Evolutionary conservation across 2,113 vertebrate genomes (phyloP).

Genomic region (Nerophis lumbriciformis): DNA sequence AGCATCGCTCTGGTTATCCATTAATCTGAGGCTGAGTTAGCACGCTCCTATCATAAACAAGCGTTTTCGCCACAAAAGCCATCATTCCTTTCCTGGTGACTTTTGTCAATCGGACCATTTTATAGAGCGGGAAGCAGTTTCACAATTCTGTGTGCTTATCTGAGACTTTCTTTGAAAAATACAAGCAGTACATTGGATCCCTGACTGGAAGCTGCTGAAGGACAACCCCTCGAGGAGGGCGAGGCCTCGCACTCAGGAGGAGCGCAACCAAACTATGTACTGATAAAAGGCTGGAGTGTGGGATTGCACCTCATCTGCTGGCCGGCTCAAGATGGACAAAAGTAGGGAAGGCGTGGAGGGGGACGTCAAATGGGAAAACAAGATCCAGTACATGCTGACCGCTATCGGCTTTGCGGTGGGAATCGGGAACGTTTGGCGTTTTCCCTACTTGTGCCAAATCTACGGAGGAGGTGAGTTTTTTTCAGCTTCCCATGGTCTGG

Average conservation of each 20-base stretch:
- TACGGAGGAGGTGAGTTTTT: conserved; percentile 84
- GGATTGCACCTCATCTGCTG: neutral
- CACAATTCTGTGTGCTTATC: neutral
- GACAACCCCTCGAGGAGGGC: conserved; percentile 1
- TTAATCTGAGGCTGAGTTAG: neutral
- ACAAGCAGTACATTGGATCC: neutral
- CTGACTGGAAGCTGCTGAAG: neutral
- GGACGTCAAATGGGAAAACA: conserved; percentile 91
- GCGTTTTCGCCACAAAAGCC: neutral
- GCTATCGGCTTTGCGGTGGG: conserved; percentile 89
- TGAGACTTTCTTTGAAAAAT: neutral
- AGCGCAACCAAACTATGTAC: neutral
- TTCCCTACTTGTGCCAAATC: conserved; percentile 90
- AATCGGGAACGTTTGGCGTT: conserved; percentile 90
- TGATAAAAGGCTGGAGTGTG: neutral
- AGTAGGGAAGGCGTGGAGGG: conserved; percentile 71
- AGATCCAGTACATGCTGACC: conserved; percentile 87
- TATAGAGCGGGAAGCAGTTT: neutral
- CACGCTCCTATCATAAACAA: neutral
- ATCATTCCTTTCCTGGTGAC: neutral
- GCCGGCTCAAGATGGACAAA: conserved; percentile 57
- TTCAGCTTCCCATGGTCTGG: neutral
- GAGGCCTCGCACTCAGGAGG: neutral
- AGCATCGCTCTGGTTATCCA: neutral
- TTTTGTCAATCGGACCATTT: neutral